A percentile compares a stretch with the other conserved stretches of the same genome.
Conservation (phyloP, 2,888 invertebrate genomes). For the Drosophila anceps region DNA sequence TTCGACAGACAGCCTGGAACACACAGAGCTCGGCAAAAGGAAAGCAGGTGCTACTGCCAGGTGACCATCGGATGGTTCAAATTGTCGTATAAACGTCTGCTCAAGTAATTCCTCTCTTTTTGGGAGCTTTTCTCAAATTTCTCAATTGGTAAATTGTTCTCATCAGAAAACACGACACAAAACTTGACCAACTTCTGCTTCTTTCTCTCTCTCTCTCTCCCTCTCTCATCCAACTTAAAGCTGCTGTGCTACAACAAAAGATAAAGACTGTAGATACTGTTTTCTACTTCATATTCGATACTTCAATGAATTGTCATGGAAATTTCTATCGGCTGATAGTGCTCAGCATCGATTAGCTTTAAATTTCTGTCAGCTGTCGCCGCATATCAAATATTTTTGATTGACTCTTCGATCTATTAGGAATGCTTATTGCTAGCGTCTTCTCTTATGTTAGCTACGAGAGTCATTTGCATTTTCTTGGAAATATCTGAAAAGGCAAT, state of each 20-base stretch:
- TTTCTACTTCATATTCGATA: background rate
- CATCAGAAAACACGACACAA: too few species aligned
- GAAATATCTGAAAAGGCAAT: constrained; percentile 37
- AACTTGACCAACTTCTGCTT: too few species aligned
- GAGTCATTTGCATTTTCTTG: constrained; percentile 24
- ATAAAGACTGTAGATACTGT: background rate
- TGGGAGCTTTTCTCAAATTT: too few species aligned
- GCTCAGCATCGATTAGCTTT: background rate
- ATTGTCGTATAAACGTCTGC: too few species aligned
- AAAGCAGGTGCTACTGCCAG: too few species aligned
- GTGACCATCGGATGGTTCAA: too few species aligned
- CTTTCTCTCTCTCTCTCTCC: too few species aligned
- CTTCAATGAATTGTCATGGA: background rate
- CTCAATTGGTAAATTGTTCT: too few species aligned
- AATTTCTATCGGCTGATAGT: background rate
- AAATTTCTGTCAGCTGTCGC: background rate
- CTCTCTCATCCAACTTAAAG: background rate
- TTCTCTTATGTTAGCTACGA: background rate
- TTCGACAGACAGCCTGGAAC: too few species aligned
- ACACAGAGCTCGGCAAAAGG: too few species aligned
- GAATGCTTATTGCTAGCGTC: background rate
- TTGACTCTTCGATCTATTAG: constrained; percentile 1
- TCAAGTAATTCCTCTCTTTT: too few species aligned
- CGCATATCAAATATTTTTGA: background rate
- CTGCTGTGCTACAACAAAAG: background rate